Base-by-base conservation (phyloP, 1,140 invertebrate species). In the Habropoda laboriosa region DNA sequence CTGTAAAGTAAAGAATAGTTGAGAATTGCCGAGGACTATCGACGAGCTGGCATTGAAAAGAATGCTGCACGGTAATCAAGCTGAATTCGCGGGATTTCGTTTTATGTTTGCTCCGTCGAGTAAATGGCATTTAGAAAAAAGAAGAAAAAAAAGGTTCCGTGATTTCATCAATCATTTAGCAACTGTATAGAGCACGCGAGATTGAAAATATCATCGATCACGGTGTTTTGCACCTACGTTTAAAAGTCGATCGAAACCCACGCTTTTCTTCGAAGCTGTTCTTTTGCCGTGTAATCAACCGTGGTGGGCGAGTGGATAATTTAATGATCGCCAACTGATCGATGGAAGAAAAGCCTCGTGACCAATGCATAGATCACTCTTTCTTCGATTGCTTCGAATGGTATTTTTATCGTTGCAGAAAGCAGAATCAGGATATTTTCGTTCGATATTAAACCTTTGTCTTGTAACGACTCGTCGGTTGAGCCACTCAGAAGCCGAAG, bases 301-400 rank as follows among this genome's bases (percentile, higher is more conserved):
- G n/a, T n/a, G 3, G 61, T 45, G 21, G 73, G 61, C 73, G 61
- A 76, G 5, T 55, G 61, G 49, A 66, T 66, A 76, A 55, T 24
- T 71, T 58, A 45, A 58, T 3, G 42, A 61, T 63, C 10, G 32
- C 45, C 16, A 60, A 13, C 27, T 32, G 55, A 73, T 73, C 68
- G 68, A 71, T 40, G 30, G 40, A 12, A 40, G 13, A 12, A 27
- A 40, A 47, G 30, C 35, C 58, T 27, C 21, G 45, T 61, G 24
- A 40, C 24, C 58, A 27, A 51, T 32, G 4, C 58, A 40, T 40
- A 2, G 3, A 40, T 61, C n/a, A 63, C 53, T n/a, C 21, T 10
- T 60, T 13, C 13, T 12, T 12, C 8, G 1, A 13, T 49, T 38
- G 3, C 13, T 73, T 47, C 7, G 6, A 53, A 16, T 55, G 7